Conservation (phyloP, 2,113 vertebrate species). For the Drymodes brunneopygia region DNA sequence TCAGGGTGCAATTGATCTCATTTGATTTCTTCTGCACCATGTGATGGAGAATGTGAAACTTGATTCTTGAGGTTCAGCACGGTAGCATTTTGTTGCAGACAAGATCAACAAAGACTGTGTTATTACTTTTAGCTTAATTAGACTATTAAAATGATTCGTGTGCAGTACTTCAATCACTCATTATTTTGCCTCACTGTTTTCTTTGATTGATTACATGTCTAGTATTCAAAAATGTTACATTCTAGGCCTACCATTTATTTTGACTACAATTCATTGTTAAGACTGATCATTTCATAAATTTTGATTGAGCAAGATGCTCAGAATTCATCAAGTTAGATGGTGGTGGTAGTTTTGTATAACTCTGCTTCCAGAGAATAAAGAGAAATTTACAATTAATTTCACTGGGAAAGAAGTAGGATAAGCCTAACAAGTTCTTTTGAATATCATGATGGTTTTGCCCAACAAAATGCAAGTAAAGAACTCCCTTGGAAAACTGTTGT, state of each 20-base stretch:
- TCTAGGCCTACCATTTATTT: background rate
- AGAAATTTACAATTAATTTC: background rate
- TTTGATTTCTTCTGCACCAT: background rate
- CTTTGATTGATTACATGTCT: background rate
- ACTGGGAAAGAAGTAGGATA: background rate
- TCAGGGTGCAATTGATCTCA: background rate
- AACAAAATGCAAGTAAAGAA: background rate
- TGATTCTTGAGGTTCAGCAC: background rate
- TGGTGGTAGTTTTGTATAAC: background rate
- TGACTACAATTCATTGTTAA: background rate
- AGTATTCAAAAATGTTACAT: background rate
- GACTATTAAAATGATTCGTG: background rate
- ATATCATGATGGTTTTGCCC: background rate
- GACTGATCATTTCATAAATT: conserved; percentile 4
- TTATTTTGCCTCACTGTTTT: conserved; percentile 10
- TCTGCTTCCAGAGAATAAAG: background rate
- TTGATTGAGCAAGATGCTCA: background rate
- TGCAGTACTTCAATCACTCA: background rate
- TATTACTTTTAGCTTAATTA: conserved; percentile 8
- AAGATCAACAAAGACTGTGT: background rate
- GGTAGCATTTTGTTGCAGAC: background rate
- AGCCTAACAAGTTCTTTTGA: background rate
- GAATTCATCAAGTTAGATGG: background rate
- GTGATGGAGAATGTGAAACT: background rate
- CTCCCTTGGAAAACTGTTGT: background rate